Evolutionary conservation across 2,113 vertebrate species (phyloP).

Genomic region (Bos javanicus): DNA sequence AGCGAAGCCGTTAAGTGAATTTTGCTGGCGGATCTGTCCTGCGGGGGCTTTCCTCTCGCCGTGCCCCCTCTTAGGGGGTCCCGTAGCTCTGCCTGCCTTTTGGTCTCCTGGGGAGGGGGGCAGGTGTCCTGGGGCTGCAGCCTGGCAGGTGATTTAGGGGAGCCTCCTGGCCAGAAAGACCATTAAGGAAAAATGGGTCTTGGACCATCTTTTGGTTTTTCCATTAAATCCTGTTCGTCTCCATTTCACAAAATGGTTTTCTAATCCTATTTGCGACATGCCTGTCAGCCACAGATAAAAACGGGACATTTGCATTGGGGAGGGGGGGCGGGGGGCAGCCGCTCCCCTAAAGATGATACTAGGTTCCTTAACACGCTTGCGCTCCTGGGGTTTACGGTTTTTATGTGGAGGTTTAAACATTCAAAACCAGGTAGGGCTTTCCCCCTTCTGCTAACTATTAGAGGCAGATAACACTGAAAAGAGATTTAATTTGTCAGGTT

Average conservation of each 20-base stretch:
- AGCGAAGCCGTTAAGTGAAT: conserved; percentile 83
- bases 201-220: conserved; percentile 40
- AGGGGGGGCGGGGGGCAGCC: background rate
- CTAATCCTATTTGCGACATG: conserved; percentile 73
- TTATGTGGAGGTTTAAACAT: conserved; percentile 18
- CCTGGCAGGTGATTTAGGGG: background rate
- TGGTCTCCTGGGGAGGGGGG: background rate
- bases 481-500: conserved; percentile 55
- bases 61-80: background rate
- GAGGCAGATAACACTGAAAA: conserved; percentile 64
- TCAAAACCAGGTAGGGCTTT: background rate
- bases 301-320: conserved; percentile 63
- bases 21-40: conserved; percentile 79
- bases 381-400: background rate
- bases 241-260: conserved; percentile 60
- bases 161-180: conserved; percentile 38
- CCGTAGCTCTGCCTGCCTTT: background rate
- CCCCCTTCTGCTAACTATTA: conserved; percentile 48
- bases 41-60: background rate
- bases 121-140: background rate
- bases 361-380: background rate
- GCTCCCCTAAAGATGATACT: background rate
- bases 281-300: conserved; percentile 76
- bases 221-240: conserved; percentile 18
- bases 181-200: conserved; percentile 70